phyloP scores from a whole-genome alignment of 2,113 vertebrate species.

The Gorilla gorilla region DNA sequence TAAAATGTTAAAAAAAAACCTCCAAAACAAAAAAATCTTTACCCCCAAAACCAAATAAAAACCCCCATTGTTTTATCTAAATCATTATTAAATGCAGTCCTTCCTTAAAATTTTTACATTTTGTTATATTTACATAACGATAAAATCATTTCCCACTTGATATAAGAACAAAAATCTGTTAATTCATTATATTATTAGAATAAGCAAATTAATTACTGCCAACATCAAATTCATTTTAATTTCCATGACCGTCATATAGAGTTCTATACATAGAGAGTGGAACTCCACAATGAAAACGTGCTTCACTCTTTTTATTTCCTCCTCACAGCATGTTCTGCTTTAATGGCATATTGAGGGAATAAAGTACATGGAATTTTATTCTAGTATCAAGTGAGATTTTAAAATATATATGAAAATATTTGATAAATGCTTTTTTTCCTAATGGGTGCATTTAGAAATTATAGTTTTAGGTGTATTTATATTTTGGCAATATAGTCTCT shows the following conservation, averaged over 20 bases:
- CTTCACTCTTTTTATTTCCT: background rate
- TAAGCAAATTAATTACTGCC: background rate
- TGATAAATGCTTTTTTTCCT: background rate
- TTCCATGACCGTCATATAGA: background rate
- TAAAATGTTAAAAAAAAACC: no score
- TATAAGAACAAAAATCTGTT: background rate
- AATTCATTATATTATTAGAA: constrained; percentile 6
- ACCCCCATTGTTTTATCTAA: background rate
- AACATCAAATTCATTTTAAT: constrained; percentile 29
- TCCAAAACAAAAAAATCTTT: no score
- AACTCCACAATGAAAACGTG: background rate
- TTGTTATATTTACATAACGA: background rate
- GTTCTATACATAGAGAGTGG: background rate
- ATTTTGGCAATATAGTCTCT: background rate
- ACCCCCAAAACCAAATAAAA: background rate
- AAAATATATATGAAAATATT: background rate
- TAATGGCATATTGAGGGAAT: background rate
- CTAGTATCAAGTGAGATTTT: background rate
- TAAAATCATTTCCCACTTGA: background rate
- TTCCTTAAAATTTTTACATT: background rate
- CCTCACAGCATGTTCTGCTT: background rate
- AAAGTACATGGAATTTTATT: background rate
- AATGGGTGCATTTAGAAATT: background rate
- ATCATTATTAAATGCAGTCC: background rate
- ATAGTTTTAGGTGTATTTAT: background rate